A percentile compares a stretch with the other conserved stretches of the same genome.
Evolutionary conservation across 2,113 vertebrate species (phyloP).

Genomic region (Willisornis vidua): DNA sequence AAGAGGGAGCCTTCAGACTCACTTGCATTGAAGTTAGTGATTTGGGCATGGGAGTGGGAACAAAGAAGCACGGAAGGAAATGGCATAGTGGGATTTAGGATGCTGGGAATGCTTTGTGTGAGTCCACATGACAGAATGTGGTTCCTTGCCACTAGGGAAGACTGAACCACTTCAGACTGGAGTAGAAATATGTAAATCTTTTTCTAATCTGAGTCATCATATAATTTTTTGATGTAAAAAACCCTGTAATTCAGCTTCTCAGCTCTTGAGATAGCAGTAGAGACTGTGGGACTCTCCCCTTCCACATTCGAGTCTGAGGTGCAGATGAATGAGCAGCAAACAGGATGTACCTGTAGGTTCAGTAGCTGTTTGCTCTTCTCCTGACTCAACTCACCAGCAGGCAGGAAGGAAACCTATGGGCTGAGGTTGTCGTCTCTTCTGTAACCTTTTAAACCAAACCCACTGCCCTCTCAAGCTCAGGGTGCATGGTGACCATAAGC

Average conservation of each 20-base stretch:
- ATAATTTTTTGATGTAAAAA: background rate
- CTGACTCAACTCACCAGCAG: background rate
- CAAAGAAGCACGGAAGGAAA: background rate
- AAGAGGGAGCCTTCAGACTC: background rate
- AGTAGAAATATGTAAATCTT: background rate
- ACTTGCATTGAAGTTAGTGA: rapidly evolving
- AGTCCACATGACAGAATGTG: background rate
- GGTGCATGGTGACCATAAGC: background rate
- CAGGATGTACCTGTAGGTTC: background rate
- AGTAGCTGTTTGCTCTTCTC: background rate
- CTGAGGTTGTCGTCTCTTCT: background rate
- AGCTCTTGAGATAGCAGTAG: background rate
- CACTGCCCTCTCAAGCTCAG: rapidly evolving
- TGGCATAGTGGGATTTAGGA: background rate
- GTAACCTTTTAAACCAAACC: background rate
- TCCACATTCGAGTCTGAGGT: background rate
- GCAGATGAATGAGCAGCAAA: background rate
- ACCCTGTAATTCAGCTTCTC: background rate
- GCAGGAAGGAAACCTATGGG: background rate
- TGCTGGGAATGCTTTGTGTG: background rate
- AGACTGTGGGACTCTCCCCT: background rate
- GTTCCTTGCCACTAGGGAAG: background rate
- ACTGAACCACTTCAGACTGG: background rate
- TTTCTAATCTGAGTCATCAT: background rate
- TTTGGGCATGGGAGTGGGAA: background rate